These are phyloP conservation scores for Galago senegalensis DNA, from an alignment of 2,797 vertebrate species.

Conservation along the genomic window DNA sequence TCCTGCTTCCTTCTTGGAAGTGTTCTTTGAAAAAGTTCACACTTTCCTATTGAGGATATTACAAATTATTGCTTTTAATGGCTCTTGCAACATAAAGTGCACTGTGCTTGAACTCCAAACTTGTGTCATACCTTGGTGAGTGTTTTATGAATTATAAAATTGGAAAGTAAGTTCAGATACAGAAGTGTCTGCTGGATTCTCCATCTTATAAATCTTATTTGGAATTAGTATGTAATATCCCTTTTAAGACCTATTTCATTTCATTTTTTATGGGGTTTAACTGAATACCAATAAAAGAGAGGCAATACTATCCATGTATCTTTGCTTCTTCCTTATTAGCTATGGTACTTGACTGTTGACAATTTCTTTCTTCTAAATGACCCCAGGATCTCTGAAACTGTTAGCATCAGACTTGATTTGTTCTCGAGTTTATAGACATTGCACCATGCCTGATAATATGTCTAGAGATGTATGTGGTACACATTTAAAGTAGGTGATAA, in stretches of 20 bases:
- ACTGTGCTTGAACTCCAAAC: not conserved
- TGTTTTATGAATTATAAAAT: slow-evolving; percentile 79
- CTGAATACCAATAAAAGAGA: slow-evolving; percentile 58
- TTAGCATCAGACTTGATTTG: slow-evolving; percentile 21
- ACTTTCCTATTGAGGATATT: not conserved
- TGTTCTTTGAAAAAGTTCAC: slow-evolving; percentile 38
- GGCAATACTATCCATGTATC: slow-evolving; percentile 38
- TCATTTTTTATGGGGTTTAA: slow-evolving; percentile 72
- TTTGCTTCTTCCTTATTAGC: slow-evolving; percentile 61
- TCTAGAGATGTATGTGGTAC: not conserved
- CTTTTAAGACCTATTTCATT: slow-evolving; percentile 74
- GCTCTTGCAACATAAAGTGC: slow-evolving; percentile 62
- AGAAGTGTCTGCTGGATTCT: slow-evolving; percentile 50
- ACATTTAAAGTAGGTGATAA: not conserved
- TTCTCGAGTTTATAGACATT: slow-evolving; percentile 26
- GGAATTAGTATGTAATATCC: not conserved
- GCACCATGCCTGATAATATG: not conserved
- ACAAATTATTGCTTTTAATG: slow-evolving; percentile 56
- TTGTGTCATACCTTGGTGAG: slow-evolving; percentile 64
- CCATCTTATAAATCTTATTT: slow-evolving; percentile 75
- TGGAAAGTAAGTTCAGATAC: slow-evolving; percentile 69
- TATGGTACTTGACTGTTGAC: slow-evolving; percentile 31
- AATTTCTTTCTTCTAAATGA: slow-evolving; percentile 29
- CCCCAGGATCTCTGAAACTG: slow-evolving; percentile 11
- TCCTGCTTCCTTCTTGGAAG: slow-evolving; percentile 55